Conservation (phyloP, 2,888 invertebrate genomes). For the Caenorhabditis drosophilae region DNA sequence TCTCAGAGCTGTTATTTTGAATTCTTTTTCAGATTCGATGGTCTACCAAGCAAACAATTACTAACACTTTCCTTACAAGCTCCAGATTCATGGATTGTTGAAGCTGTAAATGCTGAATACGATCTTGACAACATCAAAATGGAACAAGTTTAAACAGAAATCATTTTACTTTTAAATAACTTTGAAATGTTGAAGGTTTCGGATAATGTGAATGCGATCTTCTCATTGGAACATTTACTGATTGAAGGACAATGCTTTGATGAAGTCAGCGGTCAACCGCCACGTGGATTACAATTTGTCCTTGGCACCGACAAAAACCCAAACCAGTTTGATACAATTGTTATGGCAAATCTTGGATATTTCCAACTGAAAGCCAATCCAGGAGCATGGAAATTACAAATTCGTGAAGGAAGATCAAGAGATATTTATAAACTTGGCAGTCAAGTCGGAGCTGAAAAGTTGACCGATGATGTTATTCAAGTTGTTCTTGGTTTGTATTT, state of each 20-base stretch:
- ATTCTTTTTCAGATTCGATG: conserved; percentile 76
- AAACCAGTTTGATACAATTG: conserved; percentile 89
- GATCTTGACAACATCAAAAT: conserved; percentile 91
- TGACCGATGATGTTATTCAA: conserved; percentile 29
- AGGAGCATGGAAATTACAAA: conserved; percentile 87
- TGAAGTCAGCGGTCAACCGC: conserved; percentile 82
- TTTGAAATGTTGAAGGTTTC: no score
- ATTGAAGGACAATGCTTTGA: conserved; percentile 97
- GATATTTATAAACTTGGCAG: conserved; percentile 87
- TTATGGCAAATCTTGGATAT: conserved; percentile 99
- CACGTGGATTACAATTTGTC: conserved; percentile 93
- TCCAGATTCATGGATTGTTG: conserved; percentile 82
- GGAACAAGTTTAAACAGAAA: no score
- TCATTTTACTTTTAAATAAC: no score
- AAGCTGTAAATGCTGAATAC: conserved; percentile 77
- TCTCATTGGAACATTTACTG: conserved; percentile 90
- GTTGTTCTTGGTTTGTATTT: conserved; percentile 22
- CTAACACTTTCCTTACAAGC: conserved; percentile 78
- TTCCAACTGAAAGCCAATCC: conserved; percentile 92
- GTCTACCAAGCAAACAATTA: conserved; percentile 87
- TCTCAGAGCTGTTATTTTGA: background rate
- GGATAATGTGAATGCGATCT: conserved; percentile 78
- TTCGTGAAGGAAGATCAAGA: conserved; percentile 89
- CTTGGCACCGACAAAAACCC: conserved; percentile 78
- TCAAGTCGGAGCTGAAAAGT: conserved; percentile 59